These are phyloP conservation scores for Palloptera scutellata DNA, from an alignment of 2,888 invertebrate species.

Conservation along the genomic window DNA sequence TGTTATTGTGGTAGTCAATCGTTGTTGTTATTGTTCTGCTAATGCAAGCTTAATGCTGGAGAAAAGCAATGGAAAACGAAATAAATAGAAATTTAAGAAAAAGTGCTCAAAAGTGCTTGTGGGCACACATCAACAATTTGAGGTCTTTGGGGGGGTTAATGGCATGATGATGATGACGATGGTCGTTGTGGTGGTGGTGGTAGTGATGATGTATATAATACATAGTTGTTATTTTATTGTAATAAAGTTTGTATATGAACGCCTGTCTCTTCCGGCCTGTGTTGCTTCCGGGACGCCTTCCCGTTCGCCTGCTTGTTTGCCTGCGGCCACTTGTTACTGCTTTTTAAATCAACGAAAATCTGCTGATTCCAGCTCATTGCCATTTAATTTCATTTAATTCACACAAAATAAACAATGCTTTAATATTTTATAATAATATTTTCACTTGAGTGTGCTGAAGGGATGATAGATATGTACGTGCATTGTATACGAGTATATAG, in stretches of 20 bases:
- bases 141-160: background rate
- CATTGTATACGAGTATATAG: background rate
- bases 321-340: slow-evolving; percentile 42
- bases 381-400: slow-evolving; percentile 62
- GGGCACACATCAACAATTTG: background rate
- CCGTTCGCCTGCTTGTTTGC: slow-evolving; percentile 23
- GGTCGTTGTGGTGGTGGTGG: slow-evolving; percentile 10
- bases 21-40: slow-evolving; percentile 2
- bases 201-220: background rate
- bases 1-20: slow-evolving; percentile 14
- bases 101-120: background rate
- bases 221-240: background rate
- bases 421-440: slow-evolving; percentile 22
- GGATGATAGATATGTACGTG: background rate
- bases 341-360: slow-evolving; percentile 60
- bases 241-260: slow-evolving; percentile 17
- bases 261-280: slow-evolving; percentile 15
- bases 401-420: slow-evolving; percentile 55
- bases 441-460: background rate
- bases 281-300: slow-evolving; percentile 9
- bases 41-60: background rate
- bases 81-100: background rate
- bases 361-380: slow-evolving; percentile 65
- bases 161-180: background rate
- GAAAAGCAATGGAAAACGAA: background rate